These are phyloP conservation scores for Apodemia mormo DNA, from an alignment of 2,888 invertebrate species.

Conservation along the genomic window DNA sequence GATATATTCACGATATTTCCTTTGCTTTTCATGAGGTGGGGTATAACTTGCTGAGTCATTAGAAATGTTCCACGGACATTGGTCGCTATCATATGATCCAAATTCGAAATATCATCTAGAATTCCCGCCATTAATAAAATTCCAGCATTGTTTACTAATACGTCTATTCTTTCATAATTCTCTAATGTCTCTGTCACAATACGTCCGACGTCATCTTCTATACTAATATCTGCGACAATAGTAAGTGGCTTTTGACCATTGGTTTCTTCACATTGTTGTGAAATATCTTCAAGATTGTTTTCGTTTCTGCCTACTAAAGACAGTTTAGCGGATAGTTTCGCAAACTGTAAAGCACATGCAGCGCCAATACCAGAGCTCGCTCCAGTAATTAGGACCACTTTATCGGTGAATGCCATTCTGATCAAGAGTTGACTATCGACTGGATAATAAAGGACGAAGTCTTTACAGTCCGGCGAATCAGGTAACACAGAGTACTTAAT, in stretches of 20 bases:
- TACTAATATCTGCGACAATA: conserved; percentile 58
- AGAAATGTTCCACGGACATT: conserved; percentile 61
- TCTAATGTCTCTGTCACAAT: conserved; percentile 54
- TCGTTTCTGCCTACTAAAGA: conserved; percentile 57
- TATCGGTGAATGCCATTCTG: conserved; percentile 59
- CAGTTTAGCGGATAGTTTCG: conserved; percentile 54
- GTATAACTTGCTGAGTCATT: conserved; percentile 52
- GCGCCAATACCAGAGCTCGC: conserved; percentile 70
- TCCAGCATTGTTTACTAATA: conserved; percentile 66
- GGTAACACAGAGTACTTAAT: conserved; percentile 26
- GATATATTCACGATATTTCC: conserved; percentile 65
- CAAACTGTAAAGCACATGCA: conserved; percentile 57
- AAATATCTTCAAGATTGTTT: conserved; percentile 53
- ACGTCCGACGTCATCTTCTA: conserved; percentile 50
- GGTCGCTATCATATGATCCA: conserved; percentile 56
- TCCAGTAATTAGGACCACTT: conserved; percentile 67
- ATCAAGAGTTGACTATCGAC: conserved; percentile 42
- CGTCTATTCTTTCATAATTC: conserved; percentile 53
- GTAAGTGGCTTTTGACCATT: conserved; percentile 51
- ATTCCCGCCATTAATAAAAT: conserved; percentile 46
- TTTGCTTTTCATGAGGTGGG: conserved; percentile 52
- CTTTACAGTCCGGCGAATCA: conserved; percentile 25
- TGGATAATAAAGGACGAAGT: conserved; percentile 31
- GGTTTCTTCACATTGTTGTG: conserved; percentile 50
- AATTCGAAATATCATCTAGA: conserved; percentile 47